Evolutionary conservation across 2,888 invertebrate genomes (phyloP).

Genomic region (Pachycephus smyrnensis): DNA sequence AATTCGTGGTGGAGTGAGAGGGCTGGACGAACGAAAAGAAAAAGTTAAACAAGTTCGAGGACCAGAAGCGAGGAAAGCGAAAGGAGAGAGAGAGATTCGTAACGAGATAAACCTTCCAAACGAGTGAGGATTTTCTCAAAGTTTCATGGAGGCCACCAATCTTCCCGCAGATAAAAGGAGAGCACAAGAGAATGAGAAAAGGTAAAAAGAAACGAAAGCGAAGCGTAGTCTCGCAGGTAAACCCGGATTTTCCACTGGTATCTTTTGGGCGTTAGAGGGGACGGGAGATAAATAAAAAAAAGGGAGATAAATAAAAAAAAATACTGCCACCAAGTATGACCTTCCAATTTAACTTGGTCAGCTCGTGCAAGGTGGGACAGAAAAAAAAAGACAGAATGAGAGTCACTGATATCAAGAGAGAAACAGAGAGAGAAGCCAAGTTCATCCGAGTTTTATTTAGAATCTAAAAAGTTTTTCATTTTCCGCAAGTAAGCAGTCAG

Average conservation of each 20-base stretch:
- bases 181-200: background rate
- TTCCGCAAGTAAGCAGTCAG: background rate
- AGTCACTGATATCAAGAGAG: background rate
- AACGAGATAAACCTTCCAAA: background rate
- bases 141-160: background rate
- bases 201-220: background rate
- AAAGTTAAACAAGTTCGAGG: background rate
- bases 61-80: background rate
- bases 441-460: background rate
- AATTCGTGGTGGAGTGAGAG: background rate
- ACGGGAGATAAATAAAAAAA: background rate
- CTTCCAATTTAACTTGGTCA: background rate
- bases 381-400: background rate
- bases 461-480: background rate
- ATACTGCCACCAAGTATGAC: background rate
- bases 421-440: background rate
- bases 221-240: background rate
- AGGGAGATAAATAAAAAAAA: background rate
- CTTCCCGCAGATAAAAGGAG: background rate
- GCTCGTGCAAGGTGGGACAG: background rate
- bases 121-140: background rate
- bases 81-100: background rate
- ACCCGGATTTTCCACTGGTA: background rate
- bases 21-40: background rate
- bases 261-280: background rate